These are phyloP conservation scores for Drosophila formosana DNA, from an alignment of 2,888 invertebrate genomes.

Conservation along the genomic window DNA sequence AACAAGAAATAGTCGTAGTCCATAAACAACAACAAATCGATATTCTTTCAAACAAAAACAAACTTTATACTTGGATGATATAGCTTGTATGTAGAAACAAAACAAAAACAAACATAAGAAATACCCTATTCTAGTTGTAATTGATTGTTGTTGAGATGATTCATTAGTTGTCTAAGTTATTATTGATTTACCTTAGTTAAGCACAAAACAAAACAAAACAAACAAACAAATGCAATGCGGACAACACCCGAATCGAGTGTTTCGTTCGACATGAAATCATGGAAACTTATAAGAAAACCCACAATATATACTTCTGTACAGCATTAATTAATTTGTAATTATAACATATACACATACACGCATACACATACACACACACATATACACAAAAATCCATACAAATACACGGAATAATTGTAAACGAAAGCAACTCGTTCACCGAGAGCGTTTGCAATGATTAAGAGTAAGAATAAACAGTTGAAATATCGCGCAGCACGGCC, in stretches of 20 bases:
- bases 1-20: conserved; percentile 63
- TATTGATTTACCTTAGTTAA: conserved; percentile 63
- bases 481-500: conserved; percentile 54
- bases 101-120: conserved; percentile 13
- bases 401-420: conserved; percentile 29
- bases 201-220: conserved; percentile 21
- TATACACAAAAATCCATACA: conserved; percentile 24
- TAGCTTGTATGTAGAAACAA: conserved; percentile 40
- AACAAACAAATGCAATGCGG: conserved; percentile 6
- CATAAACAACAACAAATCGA: conserved; percentile 1
- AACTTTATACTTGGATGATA: conserved; percentile 4
- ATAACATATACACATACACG: conserved; percentile 41
- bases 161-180: conserved; percentile 66
- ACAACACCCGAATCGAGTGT: background rate
- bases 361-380: conserved; percentile 7
- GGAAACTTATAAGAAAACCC: conserved; percentile 10
- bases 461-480: conserved; percentile 1
- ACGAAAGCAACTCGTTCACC: conserved; percentile 18
- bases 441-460: conserved; percentile 21
- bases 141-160: conserved; percentile 61
- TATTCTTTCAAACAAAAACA: background rate
- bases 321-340: conserved; percentile 79
- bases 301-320: conserved; percentile 62
- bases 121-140: conserved; percentile 52
- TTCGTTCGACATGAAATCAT: conserved; percentile 7